Evolutionary conservation across 2,113 vertebrate genomes (phyloP).

Genomic region (Pollimyrus isidori): DNA sequence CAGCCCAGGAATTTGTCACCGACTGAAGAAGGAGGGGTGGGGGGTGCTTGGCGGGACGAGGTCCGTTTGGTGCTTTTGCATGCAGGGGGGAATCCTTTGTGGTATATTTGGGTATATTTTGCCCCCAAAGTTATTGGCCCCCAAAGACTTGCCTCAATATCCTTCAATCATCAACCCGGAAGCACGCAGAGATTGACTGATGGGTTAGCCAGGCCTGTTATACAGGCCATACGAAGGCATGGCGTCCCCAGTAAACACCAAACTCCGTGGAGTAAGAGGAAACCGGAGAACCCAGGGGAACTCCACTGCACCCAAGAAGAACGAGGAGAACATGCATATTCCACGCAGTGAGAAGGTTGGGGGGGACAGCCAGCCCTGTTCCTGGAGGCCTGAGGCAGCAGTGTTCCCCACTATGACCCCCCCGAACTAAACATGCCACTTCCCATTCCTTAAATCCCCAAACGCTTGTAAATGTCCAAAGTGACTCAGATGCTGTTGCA

Average conservation of each 20-base stretch:
- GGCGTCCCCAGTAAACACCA: no score
- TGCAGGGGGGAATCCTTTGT: not conserved
- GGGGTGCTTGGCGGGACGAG: not conserved
- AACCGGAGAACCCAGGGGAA: not conserved
- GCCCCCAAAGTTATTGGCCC: not conserved
- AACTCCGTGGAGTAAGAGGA: not conserved
- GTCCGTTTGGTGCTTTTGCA: not conserved
- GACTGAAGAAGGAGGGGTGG: not conserved
- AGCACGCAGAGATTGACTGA: not conserved
- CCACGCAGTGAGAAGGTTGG: not conserved
- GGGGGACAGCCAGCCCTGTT: not conserved
- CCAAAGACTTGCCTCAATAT: not conserved
- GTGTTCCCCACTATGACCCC: not conserved
- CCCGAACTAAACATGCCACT: not conserved
- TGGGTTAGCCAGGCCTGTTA: not conserved
- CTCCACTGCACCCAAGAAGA: not conserved
- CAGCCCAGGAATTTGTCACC: not conserved
- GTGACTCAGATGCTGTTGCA: not conserved
- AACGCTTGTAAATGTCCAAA: not conserved
- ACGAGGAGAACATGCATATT: not conserved
- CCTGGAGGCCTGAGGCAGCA: not conserved
- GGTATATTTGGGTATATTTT: not conserved
- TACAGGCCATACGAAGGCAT: not conserved
- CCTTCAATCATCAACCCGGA: not conserved
- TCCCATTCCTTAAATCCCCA: not conserved